Percentiles rank a stretch among this genome's conserved stretches.
These are phyloP conservation scores for Agonopterix subpropinquella DNA, from an alignment of 2,888 invertebrate genomes.

Conservation along the genomic window DNA sequence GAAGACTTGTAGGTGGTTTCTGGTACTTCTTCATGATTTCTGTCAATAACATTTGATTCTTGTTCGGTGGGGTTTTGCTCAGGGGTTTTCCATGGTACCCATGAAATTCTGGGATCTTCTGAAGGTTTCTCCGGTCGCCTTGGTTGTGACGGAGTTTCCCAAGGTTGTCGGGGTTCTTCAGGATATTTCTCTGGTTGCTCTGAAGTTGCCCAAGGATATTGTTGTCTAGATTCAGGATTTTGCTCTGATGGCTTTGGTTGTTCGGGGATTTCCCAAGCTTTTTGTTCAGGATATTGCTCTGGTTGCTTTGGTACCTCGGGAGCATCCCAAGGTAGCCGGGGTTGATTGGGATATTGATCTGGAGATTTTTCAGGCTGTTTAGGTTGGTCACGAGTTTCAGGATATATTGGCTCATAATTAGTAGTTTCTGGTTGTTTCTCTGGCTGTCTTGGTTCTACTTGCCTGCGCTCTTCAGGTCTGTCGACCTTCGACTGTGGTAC, in stretches of 20 bases:
- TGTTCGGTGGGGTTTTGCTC: no score
- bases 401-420: background rate
- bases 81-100: no score
- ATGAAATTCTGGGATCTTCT: constrained; percentile 1
- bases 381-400: constrained; percentile 5
- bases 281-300: constrained; percentile 8
- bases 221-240: constrained; percentile 8
- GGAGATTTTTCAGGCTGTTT: constrained; percentile 6
- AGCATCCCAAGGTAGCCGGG: constrained; percentile 6
- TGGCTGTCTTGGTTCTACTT: constrained; percentile 4
- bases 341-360: background rate
- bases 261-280: constrained; percentile 7
- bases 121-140: constrained; percentile 7
- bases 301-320: constrained; percentile 14
- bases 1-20: constrained; percentile 29
- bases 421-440: constrained; percentile 7
- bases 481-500: background rate
- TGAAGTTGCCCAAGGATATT: constrained; percentile 11
- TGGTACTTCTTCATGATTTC: background rate
- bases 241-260: constrained; percentile 13
- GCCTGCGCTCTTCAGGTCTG: background rate
- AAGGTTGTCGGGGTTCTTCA: constrained; percentile 7
- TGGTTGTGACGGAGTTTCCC: constrained; percentile 4
- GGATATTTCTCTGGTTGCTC: constrained; percentile 11
- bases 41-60: background rate